Conservation (phyloP, 2,888 invertebrate species). For the Callosobruchus maculatus region DNA sequence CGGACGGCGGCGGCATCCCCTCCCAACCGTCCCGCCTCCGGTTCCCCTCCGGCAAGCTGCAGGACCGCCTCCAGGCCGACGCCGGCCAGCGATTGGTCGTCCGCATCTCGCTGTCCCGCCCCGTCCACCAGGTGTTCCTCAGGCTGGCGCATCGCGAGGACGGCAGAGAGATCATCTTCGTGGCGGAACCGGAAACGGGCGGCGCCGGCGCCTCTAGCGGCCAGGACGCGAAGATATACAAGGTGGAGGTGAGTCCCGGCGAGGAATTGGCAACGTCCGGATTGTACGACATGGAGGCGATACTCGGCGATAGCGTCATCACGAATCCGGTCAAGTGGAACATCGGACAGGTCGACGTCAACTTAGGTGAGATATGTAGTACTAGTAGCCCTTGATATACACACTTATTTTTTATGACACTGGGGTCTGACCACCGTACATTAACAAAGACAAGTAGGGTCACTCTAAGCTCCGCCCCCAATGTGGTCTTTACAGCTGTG, state of each 20-base stretch:
- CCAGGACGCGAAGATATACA: slow-evolving; percentile 61
- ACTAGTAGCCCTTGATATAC: too few relatives aligned
- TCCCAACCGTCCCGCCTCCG: not conserved
- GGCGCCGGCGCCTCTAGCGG: not conserved
- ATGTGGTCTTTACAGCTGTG: too few relatives aligned
- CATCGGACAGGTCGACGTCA: slow-evolving; percentile 73
- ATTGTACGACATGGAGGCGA: slow-evolving; percentile 74
- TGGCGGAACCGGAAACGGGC: slow-evolving; percentile 81
- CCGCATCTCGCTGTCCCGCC: slow-evolving; percentile 72
- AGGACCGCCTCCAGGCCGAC: slow-evolving; percentile 74
- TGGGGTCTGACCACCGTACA: too few relatives aligned
- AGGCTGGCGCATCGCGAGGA: slow-evolving; percentile 60
- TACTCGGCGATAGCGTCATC: slow-evolving; percentile 88
- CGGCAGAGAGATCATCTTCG: slow-evolving; percentile 83
- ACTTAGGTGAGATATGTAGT: slow-evolving; percentile 49
- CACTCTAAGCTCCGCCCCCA: too few relatives aligned
- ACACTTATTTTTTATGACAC: too few relatives aligned
- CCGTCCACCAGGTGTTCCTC: slow-evolving; percentile 78
- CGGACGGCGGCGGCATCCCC: slow-evolving; percentile 66
- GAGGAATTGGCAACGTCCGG: slow-evolving; percentile 79
- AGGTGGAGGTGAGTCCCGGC: slow-evolving; percentile 80
- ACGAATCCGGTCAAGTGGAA: slow-evolving; percentile 88
- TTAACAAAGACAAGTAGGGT: too few relatives aligned
- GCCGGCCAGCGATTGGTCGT: slow-evolving; percentile 79
- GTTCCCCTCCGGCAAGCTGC: slow-evolving; percentile 61